Evolutionary conservation across 1,140 invertebrate species (phyloP).

Genomic region (Ectropis grisescens): DNA sequence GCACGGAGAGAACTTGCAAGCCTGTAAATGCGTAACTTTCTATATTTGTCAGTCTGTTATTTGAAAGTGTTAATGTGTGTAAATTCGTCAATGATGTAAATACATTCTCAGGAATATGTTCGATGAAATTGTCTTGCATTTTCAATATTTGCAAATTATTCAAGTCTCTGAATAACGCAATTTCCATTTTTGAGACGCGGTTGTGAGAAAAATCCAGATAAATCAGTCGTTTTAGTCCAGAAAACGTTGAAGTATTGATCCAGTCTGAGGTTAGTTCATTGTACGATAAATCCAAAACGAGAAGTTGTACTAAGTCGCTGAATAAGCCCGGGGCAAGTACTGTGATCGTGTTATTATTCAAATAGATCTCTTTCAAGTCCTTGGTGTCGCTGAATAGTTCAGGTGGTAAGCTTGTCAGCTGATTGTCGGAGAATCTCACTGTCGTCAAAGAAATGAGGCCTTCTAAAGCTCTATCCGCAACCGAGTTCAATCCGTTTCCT

Average conservation of each 20-base stretch:
- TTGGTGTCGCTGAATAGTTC: constrained; percentile 85
- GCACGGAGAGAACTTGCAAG: constrained; percentile 80
- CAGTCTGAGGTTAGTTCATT: constrained; percentile 90
- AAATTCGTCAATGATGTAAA: constrained; percentile 86
- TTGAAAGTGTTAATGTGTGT: constrained; percentile 87
- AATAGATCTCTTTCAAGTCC: constrained; percentile 85
- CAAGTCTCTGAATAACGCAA: constrained; percentile 84
- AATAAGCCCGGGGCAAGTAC: constrained; percentile 89
- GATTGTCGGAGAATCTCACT: constrained; percentile 86
- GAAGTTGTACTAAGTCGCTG: constrained; percentile 82
- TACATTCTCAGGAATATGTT: constrained; percentile 84
- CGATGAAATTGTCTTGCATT: constrained; percentile 87
- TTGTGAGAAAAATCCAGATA: constrained; percentile 88
- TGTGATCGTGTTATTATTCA: constrained; percentile 89
- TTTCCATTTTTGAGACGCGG: constrained; percentile 82
- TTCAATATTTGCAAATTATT: constrained; percentile 86
- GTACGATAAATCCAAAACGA: constrained; percentile 86
- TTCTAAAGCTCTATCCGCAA: constrained; percentile 86
- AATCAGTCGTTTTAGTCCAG: constrained; percentile 83
- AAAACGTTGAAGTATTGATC: constrained; percentile 90
- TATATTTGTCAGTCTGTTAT: constrained; percentile 85
- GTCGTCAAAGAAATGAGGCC: constrained; percentile 82
- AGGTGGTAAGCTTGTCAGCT: constrained; percentile 83
- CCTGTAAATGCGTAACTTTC: constrained; percentile 84
- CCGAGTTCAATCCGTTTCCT: constrained; percentile 79